phyloP scores from a whole-genome alignment of 2,113 vertebrate species.

The Vireo altiloquus region DNA sequence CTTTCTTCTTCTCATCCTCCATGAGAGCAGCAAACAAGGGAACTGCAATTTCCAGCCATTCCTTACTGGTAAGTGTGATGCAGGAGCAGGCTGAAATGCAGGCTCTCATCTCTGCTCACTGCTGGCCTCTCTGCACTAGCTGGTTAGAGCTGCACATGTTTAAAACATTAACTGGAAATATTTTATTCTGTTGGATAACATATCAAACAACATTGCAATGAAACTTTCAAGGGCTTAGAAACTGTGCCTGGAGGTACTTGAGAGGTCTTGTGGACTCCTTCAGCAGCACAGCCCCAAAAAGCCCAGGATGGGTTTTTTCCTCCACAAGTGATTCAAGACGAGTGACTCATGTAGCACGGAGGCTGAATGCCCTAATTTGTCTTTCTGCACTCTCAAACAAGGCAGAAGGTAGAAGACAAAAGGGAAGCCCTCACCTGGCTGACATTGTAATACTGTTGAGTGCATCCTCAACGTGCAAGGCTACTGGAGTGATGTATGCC shows the following conservation, averaged over 20 bases:
- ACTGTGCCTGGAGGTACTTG: conserved; percentile 19
- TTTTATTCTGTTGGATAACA: conserved; percentile 59
- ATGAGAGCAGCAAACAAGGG: neutral
- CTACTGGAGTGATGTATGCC: rapidly evolving
- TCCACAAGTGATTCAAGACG: neutral
- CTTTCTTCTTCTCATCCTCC: neutral
- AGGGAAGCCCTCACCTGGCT: neutral
- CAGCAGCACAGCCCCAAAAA: neutral
- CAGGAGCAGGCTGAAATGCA: neutral
- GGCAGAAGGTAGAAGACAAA: neutral
- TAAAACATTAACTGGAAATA: conserved; percentile 57
- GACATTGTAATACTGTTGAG: neutral
- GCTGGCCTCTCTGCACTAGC: neutral
- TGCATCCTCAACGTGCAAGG: rapidly evolving
- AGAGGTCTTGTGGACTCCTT: neutral
- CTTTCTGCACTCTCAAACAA: neutral
- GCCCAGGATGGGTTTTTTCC: neutral
- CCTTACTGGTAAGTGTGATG: neutral
- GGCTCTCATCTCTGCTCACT: neutral
- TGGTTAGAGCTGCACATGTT: conserved; percentile 34
- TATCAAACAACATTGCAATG: conserved; percentile 46
- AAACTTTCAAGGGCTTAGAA: conserved; percentile 50
- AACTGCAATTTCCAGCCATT: neutral
- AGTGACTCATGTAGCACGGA: neutral
- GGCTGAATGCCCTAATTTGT: neutral